phyloP scores from a whole-genome alignment of 2,888 invertebrate genomes.

The Ectemnius cavifrons region DNA sequence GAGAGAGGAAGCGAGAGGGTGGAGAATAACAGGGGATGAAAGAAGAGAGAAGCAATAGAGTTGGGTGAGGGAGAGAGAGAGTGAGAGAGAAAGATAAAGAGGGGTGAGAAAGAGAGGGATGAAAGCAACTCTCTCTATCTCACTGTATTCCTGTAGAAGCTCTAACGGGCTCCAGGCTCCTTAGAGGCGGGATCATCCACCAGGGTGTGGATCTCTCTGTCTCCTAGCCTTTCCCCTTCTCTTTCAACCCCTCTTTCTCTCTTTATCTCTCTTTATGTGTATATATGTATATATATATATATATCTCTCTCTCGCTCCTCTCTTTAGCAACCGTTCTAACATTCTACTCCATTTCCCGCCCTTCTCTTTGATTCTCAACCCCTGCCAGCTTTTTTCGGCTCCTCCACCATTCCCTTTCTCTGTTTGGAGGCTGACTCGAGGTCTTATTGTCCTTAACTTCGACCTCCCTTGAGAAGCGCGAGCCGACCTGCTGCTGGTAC shows the following conservation, averaged over 20 bases:
- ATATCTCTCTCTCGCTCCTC: background rate
- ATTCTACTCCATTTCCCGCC: slow-evolving; percentile 12
- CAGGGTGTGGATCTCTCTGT: slow-evolving; percentile 63
- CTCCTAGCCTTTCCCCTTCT: slow-evolving; percentile 17
- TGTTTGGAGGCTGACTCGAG: too few relatives aligned
- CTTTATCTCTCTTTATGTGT: slow-evolving; percentile 4
- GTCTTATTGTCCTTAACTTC: too few relatives aligned
- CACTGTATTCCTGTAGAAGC: slow-evolving; percentile 16
- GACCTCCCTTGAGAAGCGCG: too few relatives aligned
- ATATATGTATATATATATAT: slow-evolving; percentile 2
- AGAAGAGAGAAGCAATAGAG: too few relatives aligned
- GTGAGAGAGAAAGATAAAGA: too few relatives aligned
- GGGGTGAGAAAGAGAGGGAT: too few relatives aligned
- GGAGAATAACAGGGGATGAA: too few relatives aligned
- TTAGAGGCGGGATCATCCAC: slow-evolving; percentile 77
- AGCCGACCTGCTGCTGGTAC: too few relatives aligned
- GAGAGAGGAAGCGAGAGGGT: too few relatives aligned
- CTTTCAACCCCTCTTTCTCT: slow-evolving; percentile 9
- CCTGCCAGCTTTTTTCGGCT: background rate
- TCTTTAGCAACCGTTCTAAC: slow-evolving; percentile 10
- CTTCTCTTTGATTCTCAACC: background rate
- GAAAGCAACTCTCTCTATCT: slow-evolving; percentile 26
- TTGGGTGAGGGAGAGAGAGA: too few relatives aligned
- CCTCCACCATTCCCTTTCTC: too few relatives aligned
- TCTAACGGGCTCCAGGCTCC: slow-evolving; percentile 63